phyloP scores from a whole-genome alignment of 2,797 vertebrate genomes.

The Poecile montanus region DNA sequence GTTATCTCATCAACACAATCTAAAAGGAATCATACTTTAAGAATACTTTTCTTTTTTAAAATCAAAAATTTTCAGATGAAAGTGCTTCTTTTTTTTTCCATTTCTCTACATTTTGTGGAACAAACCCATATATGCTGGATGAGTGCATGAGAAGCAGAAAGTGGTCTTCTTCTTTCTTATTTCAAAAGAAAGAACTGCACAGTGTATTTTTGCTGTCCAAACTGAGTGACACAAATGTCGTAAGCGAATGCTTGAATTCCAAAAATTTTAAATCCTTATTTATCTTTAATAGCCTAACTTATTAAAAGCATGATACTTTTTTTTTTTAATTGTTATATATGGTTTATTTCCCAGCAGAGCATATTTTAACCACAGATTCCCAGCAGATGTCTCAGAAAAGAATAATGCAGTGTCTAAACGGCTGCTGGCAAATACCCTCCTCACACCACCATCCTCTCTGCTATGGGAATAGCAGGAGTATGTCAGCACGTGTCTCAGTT shows the following conservation, averaged over 20 bases:
- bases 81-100: background rate
- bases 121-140: background rate
- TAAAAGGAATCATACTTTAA: background rate
- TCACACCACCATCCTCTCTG: background rate
- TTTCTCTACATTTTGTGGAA: background rate
- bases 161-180: background rate
- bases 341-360: slow-evolving; percentile 32
- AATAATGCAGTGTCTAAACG: background rate
- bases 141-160: background rate
- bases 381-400: slow-evolving; percentile 14
- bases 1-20: background rate
- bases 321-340: background rate
- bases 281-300: slow-evolving; percentile 1
- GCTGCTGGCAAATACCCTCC: slow-evolving; percentile 34
- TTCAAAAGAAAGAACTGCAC: background rate
- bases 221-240: background rate
- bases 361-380: slow-evolving; percentile 35
- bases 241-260: background rate
- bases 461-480: background rate
- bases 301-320: background rate
- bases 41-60: background rate
- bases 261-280: background rate
- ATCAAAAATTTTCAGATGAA: background rate
- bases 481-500: background rate
- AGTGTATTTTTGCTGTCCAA: background rate